Conservation (phyloP, 2,888 invertebrate genomes). For the Meganola albula region DNA sequence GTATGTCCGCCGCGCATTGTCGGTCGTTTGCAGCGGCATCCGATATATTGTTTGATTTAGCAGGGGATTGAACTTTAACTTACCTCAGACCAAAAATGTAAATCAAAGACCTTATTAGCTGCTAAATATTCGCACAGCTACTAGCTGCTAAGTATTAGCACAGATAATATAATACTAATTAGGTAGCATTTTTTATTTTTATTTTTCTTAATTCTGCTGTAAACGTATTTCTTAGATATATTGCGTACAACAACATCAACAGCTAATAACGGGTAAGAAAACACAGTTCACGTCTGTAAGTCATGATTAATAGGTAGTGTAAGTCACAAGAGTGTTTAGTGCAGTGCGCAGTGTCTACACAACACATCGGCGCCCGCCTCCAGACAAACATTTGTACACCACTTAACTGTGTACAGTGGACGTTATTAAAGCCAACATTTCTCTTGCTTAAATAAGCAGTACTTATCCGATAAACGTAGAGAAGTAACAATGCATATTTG, state of each 20-base stretch:
- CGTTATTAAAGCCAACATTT: conserved; percentile 16
- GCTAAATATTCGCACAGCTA: no score
- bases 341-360: conserved; percentile 13
- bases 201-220: no score
- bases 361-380: conserved; percentile 17
- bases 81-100: conserved; percentile 30
- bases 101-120: no score
- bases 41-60: conserved; percentile 47
- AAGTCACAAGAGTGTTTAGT: conserved; percentile 12
- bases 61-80: conserved; percentile 33
- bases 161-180: no score
- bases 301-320: conserved; percentile 7
- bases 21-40: conserved; percentile 44
- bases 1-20: conserved; percentile 59
- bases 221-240: no score
- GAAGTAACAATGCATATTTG: conserved; percentile 4
- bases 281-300: no score
- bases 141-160: no score
- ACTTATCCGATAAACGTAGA: conserved; percentile 6
- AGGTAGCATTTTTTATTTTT: no score
- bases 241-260: no score
- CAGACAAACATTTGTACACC: conserved; percentile 35
- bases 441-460: conserved; percentile 8
- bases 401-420: conserved; percentile 28
- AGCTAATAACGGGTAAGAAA: no score